These are phyloP conservation scores for Heliconius hortense DNA, from an alignment of 2,888 invertebrate species.

Conservation along the genomic window DNA sequence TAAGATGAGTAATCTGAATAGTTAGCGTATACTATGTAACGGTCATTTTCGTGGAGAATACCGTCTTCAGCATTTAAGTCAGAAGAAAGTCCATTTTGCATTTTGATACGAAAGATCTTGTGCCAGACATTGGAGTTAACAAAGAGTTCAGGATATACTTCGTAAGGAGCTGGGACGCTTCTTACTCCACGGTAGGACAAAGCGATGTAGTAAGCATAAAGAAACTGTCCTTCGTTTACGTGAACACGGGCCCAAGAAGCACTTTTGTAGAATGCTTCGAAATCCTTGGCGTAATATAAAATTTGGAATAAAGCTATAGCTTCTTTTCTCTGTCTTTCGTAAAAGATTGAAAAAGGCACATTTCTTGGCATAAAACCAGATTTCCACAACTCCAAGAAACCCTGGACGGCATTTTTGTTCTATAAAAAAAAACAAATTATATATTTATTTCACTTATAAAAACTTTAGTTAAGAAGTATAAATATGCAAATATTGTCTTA, in stretches of 20 bases:
- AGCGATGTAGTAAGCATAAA: conserved; percentile 83
- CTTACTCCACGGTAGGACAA: conserved; percentile 80
- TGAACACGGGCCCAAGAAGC: conserved; percentile 81
- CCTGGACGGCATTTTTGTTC: conserved; percentile 70
- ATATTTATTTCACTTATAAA: too few relatives aligned
- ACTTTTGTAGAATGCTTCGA: conserved; percentile 82
- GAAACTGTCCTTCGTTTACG: conserved; percentile 84
- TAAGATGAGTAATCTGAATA: conserved; percentile 79
- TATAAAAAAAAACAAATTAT: conserved; percentile 46
- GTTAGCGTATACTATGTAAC: conserved; percentile 80
- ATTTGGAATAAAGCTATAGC: conserved; percentile 79
- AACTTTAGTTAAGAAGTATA: neutral
- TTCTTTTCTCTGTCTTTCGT: conserved; percentile 71
- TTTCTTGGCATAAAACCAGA: conserved; percentile 74
- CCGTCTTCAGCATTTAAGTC: conserved; percentile 63
- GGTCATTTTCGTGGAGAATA: conserved; percentile 63
- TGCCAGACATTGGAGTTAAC: conserved; percentile 81
- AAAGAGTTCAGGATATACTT: conserved; percentile 85
- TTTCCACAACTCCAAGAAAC: conserved; percentile 67
- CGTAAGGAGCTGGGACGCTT: conserved; percentile 85
- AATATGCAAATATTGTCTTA: neutral
- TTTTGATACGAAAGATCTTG: conserved; percentile 68
- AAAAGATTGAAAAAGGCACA: conserved; percentile 77
- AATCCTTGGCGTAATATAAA: conserved; percentile 83
- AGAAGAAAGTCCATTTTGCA: conserved; percentile 56